These are phyloP conservation scores for Emydura subglobosa DNA, from an alignment of 2,113 vertebrate species.

Conservation along the genomic window DNA sequence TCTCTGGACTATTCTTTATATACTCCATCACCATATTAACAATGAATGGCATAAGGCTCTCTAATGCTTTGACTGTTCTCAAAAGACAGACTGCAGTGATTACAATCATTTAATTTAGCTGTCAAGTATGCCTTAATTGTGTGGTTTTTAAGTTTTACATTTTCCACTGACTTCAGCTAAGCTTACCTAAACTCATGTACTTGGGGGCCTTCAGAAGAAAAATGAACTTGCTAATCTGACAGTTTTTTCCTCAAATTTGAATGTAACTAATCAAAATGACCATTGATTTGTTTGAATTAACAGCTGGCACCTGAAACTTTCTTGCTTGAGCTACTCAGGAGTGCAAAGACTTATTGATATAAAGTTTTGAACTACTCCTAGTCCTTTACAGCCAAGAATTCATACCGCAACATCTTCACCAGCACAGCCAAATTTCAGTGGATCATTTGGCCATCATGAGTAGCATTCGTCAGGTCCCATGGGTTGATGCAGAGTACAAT, in stretches of 20 bases:
- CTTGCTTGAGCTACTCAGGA: not conserved
- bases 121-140: not conserved
- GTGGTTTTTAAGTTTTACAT: not conserved
- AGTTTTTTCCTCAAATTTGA: conserved; percentile 34
- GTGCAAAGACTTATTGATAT: not conserved
- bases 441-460: not conserved
- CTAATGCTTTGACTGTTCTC: not conserved
- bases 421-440: not conserved
- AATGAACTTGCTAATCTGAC: conserved; percentile 19
- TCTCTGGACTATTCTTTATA: not conserved
- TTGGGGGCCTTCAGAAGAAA: conserved; percentile 1
- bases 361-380: not conserved
- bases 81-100: not conserved
- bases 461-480: not conserved
- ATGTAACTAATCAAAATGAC: conserved; percentile 33
- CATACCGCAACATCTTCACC: not conserved
- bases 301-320: not conserved
- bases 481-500: not conserved
- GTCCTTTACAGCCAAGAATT: not conserved
- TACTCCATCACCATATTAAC: not conserved
- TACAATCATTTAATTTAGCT: conserved; percentile 31
- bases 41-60: not conserved
- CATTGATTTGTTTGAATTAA: conserved; percentile 52
- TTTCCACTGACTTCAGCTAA: conserved; percentile 50
- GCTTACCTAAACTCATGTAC: not conserved